Conservation (phyloP, 1,140 invertebrate species). For the Laodelphax striatellus region DNA sequence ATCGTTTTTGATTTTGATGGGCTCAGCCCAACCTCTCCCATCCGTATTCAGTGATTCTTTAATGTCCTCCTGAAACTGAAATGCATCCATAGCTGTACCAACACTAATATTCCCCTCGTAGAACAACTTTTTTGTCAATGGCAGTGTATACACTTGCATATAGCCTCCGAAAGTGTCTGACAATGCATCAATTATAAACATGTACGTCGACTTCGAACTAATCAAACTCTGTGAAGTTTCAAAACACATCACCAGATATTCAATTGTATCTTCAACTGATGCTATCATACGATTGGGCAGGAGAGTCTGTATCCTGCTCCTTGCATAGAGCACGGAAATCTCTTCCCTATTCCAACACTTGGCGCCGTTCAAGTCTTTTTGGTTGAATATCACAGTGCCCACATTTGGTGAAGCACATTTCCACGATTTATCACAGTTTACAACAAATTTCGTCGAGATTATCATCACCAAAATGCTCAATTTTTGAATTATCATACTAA, state of each 20-base stretch:
- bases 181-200: constrained; percentile 6
- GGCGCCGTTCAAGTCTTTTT: neutral
- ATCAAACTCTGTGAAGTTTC: constrained; percentile 3
- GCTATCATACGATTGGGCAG: constrained; percentile 10
- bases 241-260: constrained; percentile 10
- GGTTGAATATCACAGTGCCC: constrained; percentile 11
- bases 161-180: constrained; percentile 16
- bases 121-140: constrained; percentile 15
- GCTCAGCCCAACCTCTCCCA: constrained; percentile 16
- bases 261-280: constrained; percentile 7
- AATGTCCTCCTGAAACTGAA: constrained; percentile 13
- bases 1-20: constrained; percentile 7
- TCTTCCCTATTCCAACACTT: constrained; percentile 17
- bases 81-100: constrained; percentile 3
- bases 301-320: constrained; percentile 15
- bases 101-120: constrained; percentile 18
- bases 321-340: constrained; percentile 10
- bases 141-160: constrained; percentile 14
- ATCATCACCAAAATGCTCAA: too few relatives aligned
- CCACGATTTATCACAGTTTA: too few relatives aligned
- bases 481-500: too few relatives aligned
- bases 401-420: constrained; percentile 8
- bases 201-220: neutral
- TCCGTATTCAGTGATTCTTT: constrained; percentile 16
- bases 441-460: too few relatives aligned